Percentiles rank a stretch among this genome's conserved stretches.
Conservation (phyloP, 2,113 vertebrate genomes). For the Aegithalos caudatus region DNA sequence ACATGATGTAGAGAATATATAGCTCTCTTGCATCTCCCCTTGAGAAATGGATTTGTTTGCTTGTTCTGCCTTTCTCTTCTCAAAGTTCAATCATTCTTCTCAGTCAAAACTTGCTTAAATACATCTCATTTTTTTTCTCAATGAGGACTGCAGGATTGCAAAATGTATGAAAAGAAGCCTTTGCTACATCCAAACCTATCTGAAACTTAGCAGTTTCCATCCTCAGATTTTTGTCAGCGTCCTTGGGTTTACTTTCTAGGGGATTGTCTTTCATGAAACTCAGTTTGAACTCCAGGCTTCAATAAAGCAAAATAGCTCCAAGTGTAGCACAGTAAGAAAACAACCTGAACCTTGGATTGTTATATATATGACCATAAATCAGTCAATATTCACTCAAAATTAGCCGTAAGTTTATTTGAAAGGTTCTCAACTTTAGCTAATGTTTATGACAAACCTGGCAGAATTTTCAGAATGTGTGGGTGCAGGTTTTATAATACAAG, state of each 20-base stretch:
- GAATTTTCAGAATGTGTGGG: slow-evolving; percentile 13
- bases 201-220: not conserved
- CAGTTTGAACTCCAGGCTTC: not conserved
- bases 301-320: not conserved
- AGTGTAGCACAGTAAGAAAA: not conserved
- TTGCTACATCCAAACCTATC: not conserved
- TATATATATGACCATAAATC: not conserved
- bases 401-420: not conserved
- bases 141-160: not conserved
- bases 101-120: not conserved
- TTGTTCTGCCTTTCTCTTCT: not conserved
- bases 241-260: not conserved
- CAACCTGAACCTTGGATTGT: not conserved
- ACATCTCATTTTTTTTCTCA: not conserved
- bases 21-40: not conserved
- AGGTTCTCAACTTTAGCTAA: not conserved
- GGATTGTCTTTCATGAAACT: not conserved
- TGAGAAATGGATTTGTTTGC: not conserved
- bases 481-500: not conserved
- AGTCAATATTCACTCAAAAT: slow-evolving; percentile 17
- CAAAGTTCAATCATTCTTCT: not conserved
- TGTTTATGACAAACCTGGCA: slow-evolving; percentile 1
- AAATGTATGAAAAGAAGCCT: not conserved
- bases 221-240: not conserved
- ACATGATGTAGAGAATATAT: not conserved